Base-by-base conservation (phyloP, 2,888 invertebrate genomes). In the Eledona agricola region DNA sequence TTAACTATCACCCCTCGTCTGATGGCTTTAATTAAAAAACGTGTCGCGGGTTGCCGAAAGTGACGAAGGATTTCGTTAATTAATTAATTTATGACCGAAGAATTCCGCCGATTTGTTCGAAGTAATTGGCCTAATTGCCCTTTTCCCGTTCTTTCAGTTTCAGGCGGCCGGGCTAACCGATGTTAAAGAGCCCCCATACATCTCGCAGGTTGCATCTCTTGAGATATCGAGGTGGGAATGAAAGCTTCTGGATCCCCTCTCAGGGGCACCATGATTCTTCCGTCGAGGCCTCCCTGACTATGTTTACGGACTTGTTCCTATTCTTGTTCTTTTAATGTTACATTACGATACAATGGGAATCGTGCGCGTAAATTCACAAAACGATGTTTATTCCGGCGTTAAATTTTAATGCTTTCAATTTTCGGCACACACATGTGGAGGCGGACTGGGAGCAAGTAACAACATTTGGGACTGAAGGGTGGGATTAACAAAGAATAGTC, bases 201-300 rank as follows among this genome's bases (percentile, higher is more conserved):
- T 73, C 74, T 73, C 66, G 62, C 67, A 61, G 66, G 67, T 63
- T 63, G 64, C 64, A 68, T 70, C 72, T 72, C 71, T 56, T 61
- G 72, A 71, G 72, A 72, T 71, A 65, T 63, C 61, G 71, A 68
- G 67, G 70, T 70, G 73, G 71, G 72, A 73, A 72, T 68, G 72
- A 71, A 67, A 69, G 68, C 68, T 65, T 67, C 68, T 60, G 66
- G 70, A 62, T 69, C 70, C 67, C 71, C 71, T 73, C 75, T 75
- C 76, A 64, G 62, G 74, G 76, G 76, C 73, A 63, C 72, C 66
- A 75, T 76, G 76, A 75, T 72, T 75, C 76, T 76, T 75, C 72
- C 66, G 58, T 64, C 65, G 69, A 67, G 67, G 67, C 65, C 70
- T 72, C 70, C 70, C 71, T 68, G 64, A 65, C 69, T 66, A 70